Percentiles rank a stretch among this genome's conserved stretches.
Conservation (phyloP, 2,113 vertebrate species). For the Rhodinocichla rosea region DNA sequence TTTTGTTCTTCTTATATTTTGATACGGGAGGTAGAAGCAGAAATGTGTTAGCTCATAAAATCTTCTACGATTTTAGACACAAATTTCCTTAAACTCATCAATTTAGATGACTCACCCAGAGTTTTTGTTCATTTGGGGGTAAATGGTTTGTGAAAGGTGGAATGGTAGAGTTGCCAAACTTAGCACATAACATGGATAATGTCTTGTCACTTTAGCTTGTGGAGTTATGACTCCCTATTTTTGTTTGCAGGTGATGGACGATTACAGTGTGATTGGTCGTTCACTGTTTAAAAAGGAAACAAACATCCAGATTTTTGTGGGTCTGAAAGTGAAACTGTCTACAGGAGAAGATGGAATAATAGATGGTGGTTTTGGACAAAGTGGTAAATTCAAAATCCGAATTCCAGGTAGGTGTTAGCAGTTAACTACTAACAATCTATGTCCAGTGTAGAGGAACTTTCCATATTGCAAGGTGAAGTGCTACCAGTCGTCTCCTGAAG, state of each 20-base stretch:
- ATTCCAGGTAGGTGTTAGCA: conserved; percentile 79
- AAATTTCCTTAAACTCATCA: neutral
- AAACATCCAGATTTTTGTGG: conserved; percentile 95
- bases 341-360: conserved; percentile 90
- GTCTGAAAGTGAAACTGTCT: conserved; percentile 89
- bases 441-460: neutral
- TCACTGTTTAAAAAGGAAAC: conserved; percentile 98
- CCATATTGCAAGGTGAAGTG: neutral
- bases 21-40: neutral
- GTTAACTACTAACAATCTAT: neutral
- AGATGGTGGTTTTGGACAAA: conserved; percentile 93
- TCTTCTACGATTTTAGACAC: neutral
- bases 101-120: neutral
- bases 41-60: neutral
- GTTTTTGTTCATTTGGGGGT: neutral
- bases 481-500: neutral
- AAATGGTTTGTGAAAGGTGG: neutral
- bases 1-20: neutral
- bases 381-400: conserved; percentile 93
- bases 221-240: neutral
- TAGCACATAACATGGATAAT: neutral
- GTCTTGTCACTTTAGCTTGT: neutral
- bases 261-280: conserved; percentile 91
- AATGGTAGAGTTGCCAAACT: neutral
- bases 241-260: conserved; percentile 84